phyloP scores from a whole-genome alignment of 2,113 vertebrate genomes.

The Petromus typicus region DNA sequence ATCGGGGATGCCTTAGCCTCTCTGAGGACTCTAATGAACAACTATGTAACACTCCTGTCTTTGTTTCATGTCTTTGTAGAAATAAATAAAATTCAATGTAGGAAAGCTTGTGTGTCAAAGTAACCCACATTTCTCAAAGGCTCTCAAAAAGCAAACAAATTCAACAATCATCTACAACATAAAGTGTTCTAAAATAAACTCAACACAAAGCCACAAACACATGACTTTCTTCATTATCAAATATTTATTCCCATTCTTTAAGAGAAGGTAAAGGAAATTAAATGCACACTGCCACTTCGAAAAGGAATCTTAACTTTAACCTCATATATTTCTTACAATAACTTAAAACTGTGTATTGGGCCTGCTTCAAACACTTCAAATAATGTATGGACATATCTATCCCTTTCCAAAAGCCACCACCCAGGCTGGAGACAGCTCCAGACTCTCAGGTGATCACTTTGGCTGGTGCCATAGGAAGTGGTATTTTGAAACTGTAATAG shows the following conservation, averaged over 20 bases:
- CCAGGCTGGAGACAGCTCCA: background rate
- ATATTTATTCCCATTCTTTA: background rate
- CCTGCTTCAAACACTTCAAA: background rate
- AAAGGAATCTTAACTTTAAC: background rate
- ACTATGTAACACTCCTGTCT: background rate
- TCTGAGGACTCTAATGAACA: background rate
- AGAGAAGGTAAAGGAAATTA: constrained; percentile 25
- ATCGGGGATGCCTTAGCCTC: background rate
- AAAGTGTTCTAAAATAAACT: constrained; percentile 16
- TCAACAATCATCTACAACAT: background rate
- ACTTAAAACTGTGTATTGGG: background rate
- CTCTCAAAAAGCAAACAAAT: constrained; percentile 23
- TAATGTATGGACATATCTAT: background rate
- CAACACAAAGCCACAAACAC: background rate
- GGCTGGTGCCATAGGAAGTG: background rate
- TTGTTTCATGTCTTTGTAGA: background rate
- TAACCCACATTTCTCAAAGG: background rate
- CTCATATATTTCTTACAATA: background rate
- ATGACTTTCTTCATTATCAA: constrained; percentile 38
- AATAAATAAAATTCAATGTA: constrained; percentile 11
- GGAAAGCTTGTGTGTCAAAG: background rate
- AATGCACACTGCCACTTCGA: background rate
- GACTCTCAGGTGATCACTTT: background rate
- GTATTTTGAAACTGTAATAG: background rate
- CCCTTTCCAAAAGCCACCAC: background rate